Conservation (phyloP, 2,888 invertebrate species). For the Clepsis dumicolana region DNA sequence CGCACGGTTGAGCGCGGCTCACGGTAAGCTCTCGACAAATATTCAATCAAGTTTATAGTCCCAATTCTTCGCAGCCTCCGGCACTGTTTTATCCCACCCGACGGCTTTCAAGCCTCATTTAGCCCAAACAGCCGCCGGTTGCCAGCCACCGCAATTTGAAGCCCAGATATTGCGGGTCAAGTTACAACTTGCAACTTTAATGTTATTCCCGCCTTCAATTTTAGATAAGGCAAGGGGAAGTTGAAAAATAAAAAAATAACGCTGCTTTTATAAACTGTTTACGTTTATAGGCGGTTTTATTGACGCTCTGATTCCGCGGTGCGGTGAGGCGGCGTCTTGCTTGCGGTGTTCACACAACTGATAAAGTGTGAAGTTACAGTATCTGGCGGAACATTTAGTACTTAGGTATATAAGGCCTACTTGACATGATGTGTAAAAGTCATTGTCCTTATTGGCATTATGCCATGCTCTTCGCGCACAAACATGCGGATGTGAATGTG, state of each 20-base stretch:
- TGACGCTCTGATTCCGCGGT: constrained; percentile 20
- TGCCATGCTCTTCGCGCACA: too few relatives aligned
- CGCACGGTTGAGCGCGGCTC: constrained; percentile 10
- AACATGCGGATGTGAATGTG: too few relatives aligned
- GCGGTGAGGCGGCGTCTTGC: constrained; percentile 11
- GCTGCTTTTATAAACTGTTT: constrained; percentile 34
- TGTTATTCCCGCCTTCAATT: constrained; percentile 30
- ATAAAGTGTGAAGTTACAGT: background rate
- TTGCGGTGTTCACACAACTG: constrained; percentile 19
- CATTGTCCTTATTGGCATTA: too few relatives aligned
- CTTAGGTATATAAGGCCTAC: too few relatives aligned
- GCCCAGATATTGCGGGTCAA: constrained; percentile 22
- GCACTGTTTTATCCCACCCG: constrained; percentile 55
- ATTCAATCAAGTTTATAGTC: constrained; percentile 74
- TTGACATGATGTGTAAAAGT: too few relatives aligned
- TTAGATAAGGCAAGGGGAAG: constrained; percentile 36
- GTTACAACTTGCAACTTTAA: constrained; percentile 30
- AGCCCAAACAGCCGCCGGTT: constrained; percentile 51
- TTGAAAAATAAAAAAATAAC: constrained; percentile 29
- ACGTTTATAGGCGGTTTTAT: constrained; percentile 37
- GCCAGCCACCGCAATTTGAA: constrained; percentile 29
- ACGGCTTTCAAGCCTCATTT: constrained; percentile 64
- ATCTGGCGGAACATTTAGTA: background rate
- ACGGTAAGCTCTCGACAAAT: constrained; percentile 50
- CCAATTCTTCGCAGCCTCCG: constrained; percentile 54